Evolutionary conservation across 2,113 vertebrate genomes (phyloP).

Genomic region (Varanus salvator): DNA sequence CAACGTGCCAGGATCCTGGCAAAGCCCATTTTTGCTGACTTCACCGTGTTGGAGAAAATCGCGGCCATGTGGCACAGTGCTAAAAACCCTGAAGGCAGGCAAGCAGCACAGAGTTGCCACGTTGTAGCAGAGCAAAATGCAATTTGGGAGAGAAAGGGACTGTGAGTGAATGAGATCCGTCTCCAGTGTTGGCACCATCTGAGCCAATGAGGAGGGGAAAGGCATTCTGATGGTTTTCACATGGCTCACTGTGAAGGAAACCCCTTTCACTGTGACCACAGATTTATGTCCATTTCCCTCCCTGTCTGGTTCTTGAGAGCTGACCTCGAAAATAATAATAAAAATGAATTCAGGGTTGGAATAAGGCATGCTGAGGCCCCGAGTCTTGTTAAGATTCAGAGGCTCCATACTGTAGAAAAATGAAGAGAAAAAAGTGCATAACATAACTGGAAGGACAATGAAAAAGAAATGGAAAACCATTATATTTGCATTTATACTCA

Average conservation of each 20-base stretch:
- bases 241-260: not conserved
- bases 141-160: constrained; percentile 1
- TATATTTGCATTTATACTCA: no score
- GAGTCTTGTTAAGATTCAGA: no score
- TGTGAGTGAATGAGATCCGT: not conserved
- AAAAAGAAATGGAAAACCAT: no score
- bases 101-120: not conserved
- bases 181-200: not conserved
- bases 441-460: no score
- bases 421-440: no score
- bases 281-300: constrained; percentile 31
- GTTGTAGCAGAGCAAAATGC: no score
- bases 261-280: constrained; percentile 20
- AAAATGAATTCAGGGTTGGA: no score
- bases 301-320: not conserved
- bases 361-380: no score
- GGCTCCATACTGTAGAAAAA: no score
- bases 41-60: not conserved
- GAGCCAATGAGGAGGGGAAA: not conserved
- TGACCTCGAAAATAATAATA: not conserved
- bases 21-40: not conserved
- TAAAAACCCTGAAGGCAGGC: not conserved
- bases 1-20: not conserved
- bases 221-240: not conserved
- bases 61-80: not conserved